A percentile compares a stretch with the other conserved stretches of the same genome.
phyloP scores from a whole-genome alignment of 2,797 vertebrate genomes.

The Bradypodion pumilum region DNA sequence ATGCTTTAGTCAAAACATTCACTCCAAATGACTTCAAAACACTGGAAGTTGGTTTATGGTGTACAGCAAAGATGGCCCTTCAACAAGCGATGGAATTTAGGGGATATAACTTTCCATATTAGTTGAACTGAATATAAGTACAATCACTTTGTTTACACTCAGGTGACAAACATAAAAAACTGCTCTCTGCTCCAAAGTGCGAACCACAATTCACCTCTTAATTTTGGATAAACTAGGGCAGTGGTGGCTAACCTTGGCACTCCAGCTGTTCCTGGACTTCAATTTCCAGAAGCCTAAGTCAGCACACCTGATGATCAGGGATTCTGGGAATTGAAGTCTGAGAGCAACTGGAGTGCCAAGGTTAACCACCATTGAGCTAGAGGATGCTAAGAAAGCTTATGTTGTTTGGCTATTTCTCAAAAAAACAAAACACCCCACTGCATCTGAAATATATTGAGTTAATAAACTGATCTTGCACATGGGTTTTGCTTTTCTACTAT shows the following conservation, averaged over 20 bases:
- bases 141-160: background rate
- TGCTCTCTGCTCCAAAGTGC: background rate
- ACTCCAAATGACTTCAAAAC: no score
- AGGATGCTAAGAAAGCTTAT: background rate
- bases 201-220: background rate
- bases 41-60: background rate
- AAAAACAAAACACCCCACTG: no score
- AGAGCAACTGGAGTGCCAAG: no score
- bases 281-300: no score
- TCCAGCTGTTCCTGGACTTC: no score
- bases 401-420: background rate
- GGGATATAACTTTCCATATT: background rate
- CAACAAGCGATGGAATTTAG: background rate
- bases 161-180: background rate
- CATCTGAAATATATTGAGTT: background rate
- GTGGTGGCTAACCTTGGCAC: no score
- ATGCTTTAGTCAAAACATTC: no score
- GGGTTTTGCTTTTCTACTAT: background rate
- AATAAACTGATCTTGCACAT: background rate
- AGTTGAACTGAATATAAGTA: background rate
- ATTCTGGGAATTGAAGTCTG: no score
- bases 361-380: no score
- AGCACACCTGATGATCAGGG: no score
- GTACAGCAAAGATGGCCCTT: background rate
- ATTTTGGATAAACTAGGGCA: no score